These are phyloP conservation scores for Trochalopteron elliotii DNA, from an alignment of 2,113 vertebrate species.

Conservation along the genomic window DNA sequence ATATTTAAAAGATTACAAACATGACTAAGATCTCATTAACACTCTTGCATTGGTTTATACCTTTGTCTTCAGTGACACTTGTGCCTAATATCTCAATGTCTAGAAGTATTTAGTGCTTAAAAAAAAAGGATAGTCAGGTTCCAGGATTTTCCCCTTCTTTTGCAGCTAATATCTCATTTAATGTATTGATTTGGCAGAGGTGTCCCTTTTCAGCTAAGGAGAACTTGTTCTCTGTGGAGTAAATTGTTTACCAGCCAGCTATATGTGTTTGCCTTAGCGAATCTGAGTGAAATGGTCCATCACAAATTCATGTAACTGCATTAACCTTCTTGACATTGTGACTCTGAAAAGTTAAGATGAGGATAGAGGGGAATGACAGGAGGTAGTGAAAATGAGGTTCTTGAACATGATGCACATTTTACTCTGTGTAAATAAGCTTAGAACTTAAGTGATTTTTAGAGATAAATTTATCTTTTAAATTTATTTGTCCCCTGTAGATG, in stretches of 20 bases:
- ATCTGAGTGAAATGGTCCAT: conserved; percentile 25
- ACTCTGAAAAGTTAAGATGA: not conserved
- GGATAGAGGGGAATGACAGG: not conserved
- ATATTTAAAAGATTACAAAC: not conserved
- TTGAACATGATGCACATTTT: not conserved
- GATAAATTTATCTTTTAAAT: not conserved
- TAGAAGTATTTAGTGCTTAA: not conserved
- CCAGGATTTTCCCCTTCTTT: not conserved
- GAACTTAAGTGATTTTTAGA: not conserved
- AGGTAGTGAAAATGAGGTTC: not conserved
- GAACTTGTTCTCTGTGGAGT: not conserved
- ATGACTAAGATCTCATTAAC: not conserved
- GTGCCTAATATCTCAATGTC: not conserved
- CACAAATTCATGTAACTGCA: conserved; percentile 36
- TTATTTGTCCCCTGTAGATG: not conserved
- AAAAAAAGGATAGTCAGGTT: not conserved
- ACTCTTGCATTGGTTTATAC: not conserved
- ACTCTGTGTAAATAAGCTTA: not conserved
- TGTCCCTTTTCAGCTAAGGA: not conserved
- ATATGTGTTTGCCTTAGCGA: not conserved
- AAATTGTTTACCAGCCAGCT: conserved; percentile 27
- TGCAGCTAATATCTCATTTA: not conserved
- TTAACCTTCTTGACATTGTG: conserved; percentile 26
- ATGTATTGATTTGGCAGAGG: not conserved
- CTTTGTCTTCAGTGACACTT: not conserved